phyloP scores from a whole-genome alignment of 2,888 invertebrate genomes.

The Lampropteryx suffumata region DNA sequence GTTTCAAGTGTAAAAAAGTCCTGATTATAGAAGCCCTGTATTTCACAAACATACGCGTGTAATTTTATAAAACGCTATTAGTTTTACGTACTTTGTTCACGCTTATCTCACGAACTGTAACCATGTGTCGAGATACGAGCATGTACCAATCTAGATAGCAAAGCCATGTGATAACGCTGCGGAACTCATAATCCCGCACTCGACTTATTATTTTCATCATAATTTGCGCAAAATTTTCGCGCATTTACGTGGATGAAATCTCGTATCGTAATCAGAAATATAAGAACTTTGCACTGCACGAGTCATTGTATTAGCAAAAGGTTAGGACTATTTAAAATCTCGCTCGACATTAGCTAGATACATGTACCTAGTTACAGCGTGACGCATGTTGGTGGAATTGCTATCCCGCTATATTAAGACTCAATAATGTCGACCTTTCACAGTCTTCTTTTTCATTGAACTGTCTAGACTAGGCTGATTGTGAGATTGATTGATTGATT shows the following conservation, averaged over 20 bases:
- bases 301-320: slow-evolving; percentile 22
- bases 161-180: slow-evolving; percentile 12
- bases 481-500: neutral
- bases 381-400: slow-evolving; percentile 3
- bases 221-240: neutral
- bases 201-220: neutral
- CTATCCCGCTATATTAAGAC: slow-evolving; percentile 18
- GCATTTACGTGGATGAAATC: neutral
- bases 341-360: neutral
- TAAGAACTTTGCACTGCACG: slow-evolving; percentile 4
- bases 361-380: neutral
- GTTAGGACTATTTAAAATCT: slow-evolving; percentile 19
- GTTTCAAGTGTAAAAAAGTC: neutral
- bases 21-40: neutral
- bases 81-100: slow-evolving; percentile 24
- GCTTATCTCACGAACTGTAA: slow-evolving; percentile 20
- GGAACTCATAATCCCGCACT: neutral
- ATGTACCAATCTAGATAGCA: slow-evolving; percentile 5
- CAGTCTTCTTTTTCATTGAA: slow-evolving; percentile 13
- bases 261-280: slow-evolving; percentile 9
- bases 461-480: slow-evolving; percentile 13
- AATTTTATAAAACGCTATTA: slow-evolving; percentile 15
- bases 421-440: slow-evolving; percentile 19
- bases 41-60: slow-evolving; percentile 4
- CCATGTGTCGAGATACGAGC: neutral